Conservation (phyloP, 2,113 vertebrate genomes). For the Brachyistius frenatus region DNA sequence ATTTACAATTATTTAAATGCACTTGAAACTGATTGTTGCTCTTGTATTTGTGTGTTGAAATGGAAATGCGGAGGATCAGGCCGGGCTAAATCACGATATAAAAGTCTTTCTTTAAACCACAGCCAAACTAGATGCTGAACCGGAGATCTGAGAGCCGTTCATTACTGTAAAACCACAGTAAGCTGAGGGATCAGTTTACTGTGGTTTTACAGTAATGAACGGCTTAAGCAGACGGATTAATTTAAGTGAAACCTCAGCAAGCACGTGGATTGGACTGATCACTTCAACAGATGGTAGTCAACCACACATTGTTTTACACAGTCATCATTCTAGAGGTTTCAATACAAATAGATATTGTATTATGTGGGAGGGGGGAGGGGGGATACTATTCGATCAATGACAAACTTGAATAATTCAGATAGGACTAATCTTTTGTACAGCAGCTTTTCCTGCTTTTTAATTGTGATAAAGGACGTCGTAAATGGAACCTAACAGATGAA, state of each 20-base stretch:
- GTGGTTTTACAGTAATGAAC: no score
- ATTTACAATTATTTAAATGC: not conserved
- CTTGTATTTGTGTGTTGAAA: conserved; percentile 15
- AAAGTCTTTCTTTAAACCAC: not conserved
- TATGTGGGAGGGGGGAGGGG: no score
- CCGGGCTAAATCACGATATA: not conserved
- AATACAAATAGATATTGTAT: not conserved
- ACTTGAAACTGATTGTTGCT: conserved; percentile 25
- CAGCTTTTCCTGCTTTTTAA: not conserved
- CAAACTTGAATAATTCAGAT: not conserved
- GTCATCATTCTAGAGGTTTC: no score
- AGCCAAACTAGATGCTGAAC: not conserved
- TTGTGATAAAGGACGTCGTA: not conserved
- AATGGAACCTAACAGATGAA: not conserved
- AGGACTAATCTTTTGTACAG: not conserved
- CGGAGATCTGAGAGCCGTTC: conserved; percentile 19
- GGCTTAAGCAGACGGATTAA: not conserved
- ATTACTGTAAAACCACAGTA: conserved; percentile 32
- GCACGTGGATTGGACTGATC: conserved; percentile 1
- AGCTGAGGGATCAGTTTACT: conserved; percentile 20
- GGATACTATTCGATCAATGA: no score
- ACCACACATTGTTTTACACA: conserved; percentile 20
- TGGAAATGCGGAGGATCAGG: conserved; percentile 1
- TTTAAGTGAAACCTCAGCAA: conserved; percentile 23
- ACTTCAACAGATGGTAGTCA: conserved; percentile 22